Evolutionary conservation across 2,797 vertebrate genomes (phyloP), one percentile per base, ranked within the genome.

Genomic region (Micromesistius poutassou): DNA sequence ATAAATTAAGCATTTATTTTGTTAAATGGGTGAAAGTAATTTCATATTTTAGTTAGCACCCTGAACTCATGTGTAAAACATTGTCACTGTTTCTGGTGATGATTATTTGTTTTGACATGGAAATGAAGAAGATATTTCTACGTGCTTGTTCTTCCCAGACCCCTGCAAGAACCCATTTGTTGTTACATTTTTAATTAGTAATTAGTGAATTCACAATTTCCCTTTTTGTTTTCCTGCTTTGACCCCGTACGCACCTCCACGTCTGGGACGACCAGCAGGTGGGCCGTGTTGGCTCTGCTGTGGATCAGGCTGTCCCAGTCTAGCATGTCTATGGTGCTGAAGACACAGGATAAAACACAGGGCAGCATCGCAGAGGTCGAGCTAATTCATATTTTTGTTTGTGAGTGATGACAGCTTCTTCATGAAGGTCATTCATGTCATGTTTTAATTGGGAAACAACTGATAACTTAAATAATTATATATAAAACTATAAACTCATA

Each of bases 301-400:
- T 97, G 92, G 0, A 98, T 92, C 70, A 98, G 91, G 81, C 93
- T 91, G 89, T 92, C 96, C 97, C 97, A 98, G 88, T 97, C 95
- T 74, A 97, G 86, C 81, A 98, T 82, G 89, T 98, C 96, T 81
- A 98, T 92, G 3, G 93, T 94, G 70, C 97, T 98, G 88, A 7
- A 22, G 75, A 30, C 62, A 68, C 76, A 75, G 50, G 55, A 62
- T 25, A 25, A 62, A 85, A 28, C 33, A 76, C 22, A 12, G 30
- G 22, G 36, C 7, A 35, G 71, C 19, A 33, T n/a, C 6, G 31
- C 33, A 33, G n/a, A 72, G 28, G 4, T 50, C 46, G 5, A 22
- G 46, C 46, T 1, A 4, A 50, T 50, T 50, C 14, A 22, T 50
- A 16, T 50, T 19, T 50, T 5, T 19, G 46, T 5, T 22, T 50